phyloP scores from a whole-genome alignment of 2,797 vertebrate genomes.

The Gobionotothen gibberifrons region DNA sequence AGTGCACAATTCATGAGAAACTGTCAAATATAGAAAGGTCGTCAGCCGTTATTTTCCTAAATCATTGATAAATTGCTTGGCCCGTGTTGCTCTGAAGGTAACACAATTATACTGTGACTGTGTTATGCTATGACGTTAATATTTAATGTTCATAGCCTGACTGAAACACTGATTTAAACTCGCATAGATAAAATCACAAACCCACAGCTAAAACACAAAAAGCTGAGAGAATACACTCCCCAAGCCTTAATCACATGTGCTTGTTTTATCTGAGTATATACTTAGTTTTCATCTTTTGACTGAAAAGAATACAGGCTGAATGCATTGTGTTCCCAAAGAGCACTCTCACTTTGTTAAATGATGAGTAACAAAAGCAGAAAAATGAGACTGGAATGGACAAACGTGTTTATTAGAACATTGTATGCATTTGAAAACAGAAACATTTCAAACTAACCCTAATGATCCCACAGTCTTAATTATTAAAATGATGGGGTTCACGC shows the following conservation, averaged over 20 bases:
- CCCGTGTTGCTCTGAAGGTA: constrained; percentile 18
- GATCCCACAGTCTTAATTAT: constrained; percentile 44
- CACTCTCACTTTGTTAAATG: constrained; percentile 43
- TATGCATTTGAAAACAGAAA: constrained; percentile 25
- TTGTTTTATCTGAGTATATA: constrained; percentile 9
- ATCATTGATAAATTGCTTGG: constrained; percentile 20
- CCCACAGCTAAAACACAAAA: constrained; percentile 2
- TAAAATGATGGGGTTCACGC: constrained; percentile 32
- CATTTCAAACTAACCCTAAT: constrained; percentile 34
- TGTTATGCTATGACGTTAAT: not conserved
- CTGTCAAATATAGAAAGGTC: constrained; percentile 38
- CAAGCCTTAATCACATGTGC: constrained; percentile 27
- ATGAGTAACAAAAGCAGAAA: constrained; percentile 30
- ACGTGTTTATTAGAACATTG: constrained; percentile 27
- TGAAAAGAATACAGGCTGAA: constrained; percentile 38
- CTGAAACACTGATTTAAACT: not conserved
- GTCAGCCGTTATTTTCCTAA: constrained; percentile 40
- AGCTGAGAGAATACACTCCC: not conserved
- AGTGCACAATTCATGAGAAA: constrained; percentile 50
- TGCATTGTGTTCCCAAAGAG: constrained; percentile 10
- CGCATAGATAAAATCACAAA: not conserved
- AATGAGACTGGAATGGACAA: constrained; percentile 18
- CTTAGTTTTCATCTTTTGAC: constrained; percentile 35
- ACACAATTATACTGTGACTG: not conserved
- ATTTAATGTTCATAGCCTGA: not conserved